These are phyloP conservation scores for Apamea crenata DNA, from an alignment of 2,888 invertebrate genomes.

Conservation along the genomic window DNA sequence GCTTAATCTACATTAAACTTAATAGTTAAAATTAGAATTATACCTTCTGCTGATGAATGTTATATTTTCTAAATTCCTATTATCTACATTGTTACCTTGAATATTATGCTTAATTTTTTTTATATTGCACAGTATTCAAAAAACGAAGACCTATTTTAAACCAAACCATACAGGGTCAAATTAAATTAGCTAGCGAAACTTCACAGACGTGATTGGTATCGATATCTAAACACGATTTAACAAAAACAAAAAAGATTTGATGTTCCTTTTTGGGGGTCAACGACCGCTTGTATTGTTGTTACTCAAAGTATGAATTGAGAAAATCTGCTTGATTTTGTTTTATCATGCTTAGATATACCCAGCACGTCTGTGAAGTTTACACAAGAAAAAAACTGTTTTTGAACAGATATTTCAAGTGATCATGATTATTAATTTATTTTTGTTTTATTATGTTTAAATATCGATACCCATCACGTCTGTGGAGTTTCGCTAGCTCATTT, in stretches of 20 bases:
- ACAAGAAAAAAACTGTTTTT: neutral
- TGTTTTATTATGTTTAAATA: neutral
- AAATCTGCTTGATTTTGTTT: neutral
- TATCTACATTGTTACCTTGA: conserved; percentile 11
- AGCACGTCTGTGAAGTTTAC: neutral
- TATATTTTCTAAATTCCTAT: conserved; percentile 3
- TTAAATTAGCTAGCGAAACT: neutral
- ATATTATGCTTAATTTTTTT: conserved; percentile 33
- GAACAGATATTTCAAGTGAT: neutral
- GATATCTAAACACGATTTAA: neutral
- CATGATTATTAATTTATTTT: neutral
- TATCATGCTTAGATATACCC: neutral
- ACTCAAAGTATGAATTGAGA: neutral
- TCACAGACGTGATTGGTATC: neutral
- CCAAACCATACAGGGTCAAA: neutral
- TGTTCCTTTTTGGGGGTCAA: too few species aligned
- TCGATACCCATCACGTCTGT: neutral
- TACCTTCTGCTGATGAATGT: conserved; percentile 7
- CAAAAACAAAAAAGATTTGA: neutral
- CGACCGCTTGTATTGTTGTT: too few species aligned
- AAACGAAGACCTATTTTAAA: conserved; percentile 8
- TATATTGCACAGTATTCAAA: conserved; percentile 23
- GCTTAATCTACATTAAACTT: neutral
- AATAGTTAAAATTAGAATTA: conserved; percentile 7
- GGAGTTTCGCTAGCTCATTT: neutral